phyloP scores from a whole-genome alignment of 2,113 vertebrate genomes.

The Cynoglossus semilaevis region DNA sequence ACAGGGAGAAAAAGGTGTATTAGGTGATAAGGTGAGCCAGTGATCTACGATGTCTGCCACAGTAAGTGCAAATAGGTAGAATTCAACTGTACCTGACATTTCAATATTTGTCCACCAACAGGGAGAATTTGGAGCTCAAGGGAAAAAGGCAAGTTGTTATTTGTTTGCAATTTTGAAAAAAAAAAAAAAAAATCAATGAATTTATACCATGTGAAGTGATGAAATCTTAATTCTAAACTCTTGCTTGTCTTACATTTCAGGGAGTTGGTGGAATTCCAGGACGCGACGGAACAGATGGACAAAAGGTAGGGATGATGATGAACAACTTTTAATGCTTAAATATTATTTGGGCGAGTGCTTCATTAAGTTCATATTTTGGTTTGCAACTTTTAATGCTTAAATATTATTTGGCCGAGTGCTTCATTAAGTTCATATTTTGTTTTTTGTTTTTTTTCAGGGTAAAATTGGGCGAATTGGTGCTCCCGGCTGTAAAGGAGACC shows the following conservation, averaged over 20 bases:
- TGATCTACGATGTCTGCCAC: background rate
- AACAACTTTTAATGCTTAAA: no score
- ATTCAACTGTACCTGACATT: background rate
- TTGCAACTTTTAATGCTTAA: background rate
- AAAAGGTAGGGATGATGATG: constrained; percentile 61
- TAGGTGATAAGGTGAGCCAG: constrained; percentile 73
- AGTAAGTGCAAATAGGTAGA: background rate
- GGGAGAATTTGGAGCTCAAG: constrained; percentile 75
- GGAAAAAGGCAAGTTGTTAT: constrained; percentile 66
- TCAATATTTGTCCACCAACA: constrained; percentile 45
- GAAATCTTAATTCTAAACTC: background rate
- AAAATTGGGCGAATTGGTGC: constrained; percentile 91
- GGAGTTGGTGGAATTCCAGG: constrained; percentile 64
- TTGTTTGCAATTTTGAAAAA: background rate
- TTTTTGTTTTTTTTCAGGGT: constrained; percentile 74
- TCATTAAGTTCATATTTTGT: background rate
- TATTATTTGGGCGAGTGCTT: no score
- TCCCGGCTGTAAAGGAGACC: constrained; percentile 95
- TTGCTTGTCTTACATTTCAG: constrained; percentile 40
- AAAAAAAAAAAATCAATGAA: background rate
- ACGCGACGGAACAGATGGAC: constrained; percentile 78
- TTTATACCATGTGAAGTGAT: background rate
- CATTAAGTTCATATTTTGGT: background rate
- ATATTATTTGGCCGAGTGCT: no score
- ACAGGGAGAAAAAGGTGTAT: constrained; percentile 72